phyloP scores from a whole-genome alignment of 1,140 invertebrate genomes.

The Melipona quadrifasciata region DNA sequence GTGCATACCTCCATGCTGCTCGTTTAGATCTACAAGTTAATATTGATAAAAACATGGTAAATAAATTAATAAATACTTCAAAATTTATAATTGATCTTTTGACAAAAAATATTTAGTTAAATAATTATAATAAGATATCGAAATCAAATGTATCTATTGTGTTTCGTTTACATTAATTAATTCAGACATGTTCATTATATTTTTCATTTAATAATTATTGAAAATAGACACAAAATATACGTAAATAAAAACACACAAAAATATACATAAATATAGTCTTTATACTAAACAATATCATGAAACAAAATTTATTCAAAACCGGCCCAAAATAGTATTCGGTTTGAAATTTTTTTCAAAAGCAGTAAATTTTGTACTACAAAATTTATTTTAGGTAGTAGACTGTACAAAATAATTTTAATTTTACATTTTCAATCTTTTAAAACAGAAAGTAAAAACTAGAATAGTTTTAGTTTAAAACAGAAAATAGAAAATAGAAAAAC shows the following conservation, averaged over 20 bases:
- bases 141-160: not conserved
- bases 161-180: not conserved
- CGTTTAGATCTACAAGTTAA: conserved; percentile 87
- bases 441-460: not conserved
- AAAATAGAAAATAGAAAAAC: not conserved
- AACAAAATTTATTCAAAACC: conserved; percentile 22
- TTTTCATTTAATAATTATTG: conserved; percentile 16
- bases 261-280: not conserved
- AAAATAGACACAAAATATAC: not conserved
- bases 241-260: no score
- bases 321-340: conserved; percentile 37
- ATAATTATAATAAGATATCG: not conserved
- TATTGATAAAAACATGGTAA: conserved; percentile 6
- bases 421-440: not conserved
- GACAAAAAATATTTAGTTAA: not conserved
- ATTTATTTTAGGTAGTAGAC: not conserved
- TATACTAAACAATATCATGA: not conserved
- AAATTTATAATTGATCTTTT: not conserved
- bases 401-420: not conserved
- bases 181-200: not conserved
- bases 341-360: not conserved
- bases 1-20: conserved; percentile 92
- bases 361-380: not conserved
- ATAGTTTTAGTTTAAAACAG: not conserved
- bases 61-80: conserved; percentile 16